Conservation (phyloP, 2,888 invertebrate genomes). For the Achlya flavicornis region DNA sequence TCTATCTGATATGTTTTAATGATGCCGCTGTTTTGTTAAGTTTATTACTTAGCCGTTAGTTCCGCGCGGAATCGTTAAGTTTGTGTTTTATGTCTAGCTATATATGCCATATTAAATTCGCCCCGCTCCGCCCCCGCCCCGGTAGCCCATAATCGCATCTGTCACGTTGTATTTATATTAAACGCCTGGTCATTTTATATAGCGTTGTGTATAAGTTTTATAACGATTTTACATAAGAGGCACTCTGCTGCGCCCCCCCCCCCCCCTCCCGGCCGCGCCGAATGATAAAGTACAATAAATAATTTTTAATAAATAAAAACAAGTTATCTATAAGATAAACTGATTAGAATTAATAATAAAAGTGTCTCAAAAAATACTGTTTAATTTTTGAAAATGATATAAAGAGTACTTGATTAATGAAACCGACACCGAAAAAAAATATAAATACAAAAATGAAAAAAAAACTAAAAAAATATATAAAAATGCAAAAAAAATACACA, state of each 20-base stretch:
- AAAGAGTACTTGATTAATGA: slow-evolving; percentile 44
- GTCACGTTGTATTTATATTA: slow-evolving; percentile 10
- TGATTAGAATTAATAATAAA: slow-evolving; percentile 67
- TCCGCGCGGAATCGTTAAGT: slow-evolving; percentile 43
- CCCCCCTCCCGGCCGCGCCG: slow-evolving; percentile 56
- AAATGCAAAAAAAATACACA: slow-evolving; percentile 48
- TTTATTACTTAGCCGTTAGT: slow-evolving; percentile 41
- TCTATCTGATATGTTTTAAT: slow-evolving; percentile 51
- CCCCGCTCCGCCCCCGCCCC: slow-evolving; percentile 28
- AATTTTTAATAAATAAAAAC: slow-evolving; percentile 58
- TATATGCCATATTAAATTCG: slow-evolving; percentile 34
- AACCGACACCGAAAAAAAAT: slow-evolving; percentile 55
- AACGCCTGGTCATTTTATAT: slow-evolving; percentile 63
- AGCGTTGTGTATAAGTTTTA: slow-evolving; percentile 74
- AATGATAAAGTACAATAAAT: slow-evolving; percentile 80
- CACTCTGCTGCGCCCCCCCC: slow-evolving; percentile 53
- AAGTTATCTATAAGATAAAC: slow-evolving; percentile 74
- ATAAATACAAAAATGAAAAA: slow-evolving; percentile 52
- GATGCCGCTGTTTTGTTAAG: slow-evolving; percentile 49
- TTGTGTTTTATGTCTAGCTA: slow-evolving; percentile 36
- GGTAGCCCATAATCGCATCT: slow-evolving; percentile 19
- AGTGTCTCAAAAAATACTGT: slow-evolving; percentile 67
- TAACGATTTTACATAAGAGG: slow-evolving; percentile 77
- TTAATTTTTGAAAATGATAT: slow-evolving; percentile 69
- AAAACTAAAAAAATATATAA: slow-evolving; percentile 36